Percentiles rank a stretch among this genome's conserved stretches.
phyloP scores from a whole-genome alignment of 2,888 invertebrate species.

The Synanthedon formicaeformis region DNA sequence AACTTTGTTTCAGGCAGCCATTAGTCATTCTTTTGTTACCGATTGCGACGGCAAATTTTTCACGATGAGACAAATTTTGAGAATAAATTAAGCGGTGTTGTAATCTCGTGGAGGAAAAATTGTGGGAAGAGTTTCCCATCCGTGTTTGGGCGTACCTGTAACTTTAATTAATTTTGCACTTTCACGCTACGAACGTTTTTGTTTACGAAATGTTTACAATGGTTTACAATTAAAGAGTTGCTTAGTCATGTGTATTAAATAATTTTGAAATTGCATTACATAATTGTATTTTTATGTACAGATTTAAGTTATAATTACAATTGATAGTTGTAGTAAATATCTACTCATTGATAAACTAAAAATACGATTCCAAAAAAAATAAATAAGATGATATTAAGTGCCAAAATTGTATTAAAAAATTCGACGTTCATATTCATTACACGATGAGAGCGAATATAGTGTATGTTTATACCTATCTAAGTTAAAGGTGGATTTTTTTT shows the following conservation, averaged over 20 bases:
- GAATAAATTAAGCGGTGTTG: conserved; percentile 64
- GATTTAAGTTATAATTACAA: not conserved
- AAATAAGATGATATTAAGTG: too few relatives aligned
- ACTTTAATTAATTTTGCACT: conserved; percentile 13
- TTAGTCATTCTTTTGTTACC: conserved; percentile 68
- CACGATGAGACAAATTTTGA: conserved; percentile 66
- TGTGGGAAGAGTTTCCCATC: conserved; percentile 15
- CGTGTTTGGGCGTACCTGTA: conserved; percentile 16
- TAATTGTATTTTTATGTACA: not conserved
- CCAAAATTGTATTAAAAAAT: too few relatives aligned
- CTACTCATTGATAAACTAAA: too few relatives aligned
- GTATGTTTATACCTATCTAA: too few relatives aligned
- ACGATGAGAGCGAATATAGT: too few relatives aligned
- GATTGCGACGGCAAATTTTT: conserved; percentile 59
- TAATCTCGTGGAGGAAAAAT: conserved; percentile 60
- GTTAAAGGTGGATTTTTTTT: too few relatives aligned
- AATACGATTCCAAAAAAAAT: too few relatives aligned
- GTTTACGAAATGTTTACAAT: not conserved
- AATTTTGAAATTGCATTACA: too few relatives aligned
- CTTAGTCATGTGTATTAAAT: not conserved
- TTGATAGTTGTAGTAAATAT: too few relatives aligned
- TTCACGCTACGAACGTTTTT: not conserved
- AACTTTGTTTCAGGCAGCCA: conserved; percentile 63
- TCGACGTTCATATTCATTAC: too few relatives aligned
- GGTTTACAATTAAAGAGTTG: too few relatives aligned